Evolutionary conservation across 2,888 invertebrate genomes (phyloP), one percentile per base, ranked within the genome.

Genomic region (Criorhina ranunculi): DNA sequence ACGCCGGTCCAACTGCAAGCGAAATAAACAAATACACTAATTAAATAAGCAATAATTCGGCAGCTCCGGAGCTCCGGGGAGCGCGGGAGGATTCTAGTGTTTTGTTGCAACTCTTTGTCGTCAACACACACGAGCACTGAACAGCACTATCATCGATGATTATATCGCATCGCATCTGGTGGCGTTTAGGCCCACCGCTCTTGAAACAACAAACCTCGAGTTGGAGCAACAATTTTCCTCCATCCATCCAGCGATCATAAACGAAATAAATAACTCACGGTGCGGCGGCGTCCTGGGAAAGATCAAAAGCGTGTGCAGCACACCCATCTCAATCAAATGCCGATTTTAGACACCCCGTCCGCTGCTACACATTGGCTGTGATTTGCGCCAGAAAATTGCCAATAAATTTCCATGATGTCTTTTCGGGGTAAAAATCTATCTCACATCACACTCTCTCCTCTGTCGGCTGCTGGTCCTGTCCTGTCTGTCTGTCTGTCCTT

Each of bases 131-230:
- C 2, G 24, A 24, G 24, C 67, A 59, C 64, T 51, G 81, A 77
- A 70, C 82, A 77, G 82, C 73, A 79, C 79, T 69, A 79, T 79
- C 73, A 83, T 73, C 83, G 79, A 79, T 83, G 78, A 78, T 79
- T 57, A 83, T n/a, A n/a, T n/a, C n/a, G n/a, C n/a, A n/a, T 80
- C 78, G 73, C 85, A 85, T 85, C 85, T 85, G 85, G 85, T 85
- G 85, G 85, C 85, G 85, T 85, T 85, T 76, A 85, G 80, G 60
- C 80, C 80, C 64, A 85, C 80, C 85, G 85, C 75, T 85, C 80
- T 70, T 76, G 40, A 76, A 85, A 80, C 60, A 85, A 85, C 85
- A 85, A 85, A 80, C 70, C 70, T 69, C 35, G 77, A 49, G 51
- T 66, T 57, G 57, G 44, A 4, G 4, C 17, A 9, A 46, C 19